phyloP scores from a whole-genome alignment of 2,113 vertebrate species.

The Chrysochloris asiatica region DNA sequence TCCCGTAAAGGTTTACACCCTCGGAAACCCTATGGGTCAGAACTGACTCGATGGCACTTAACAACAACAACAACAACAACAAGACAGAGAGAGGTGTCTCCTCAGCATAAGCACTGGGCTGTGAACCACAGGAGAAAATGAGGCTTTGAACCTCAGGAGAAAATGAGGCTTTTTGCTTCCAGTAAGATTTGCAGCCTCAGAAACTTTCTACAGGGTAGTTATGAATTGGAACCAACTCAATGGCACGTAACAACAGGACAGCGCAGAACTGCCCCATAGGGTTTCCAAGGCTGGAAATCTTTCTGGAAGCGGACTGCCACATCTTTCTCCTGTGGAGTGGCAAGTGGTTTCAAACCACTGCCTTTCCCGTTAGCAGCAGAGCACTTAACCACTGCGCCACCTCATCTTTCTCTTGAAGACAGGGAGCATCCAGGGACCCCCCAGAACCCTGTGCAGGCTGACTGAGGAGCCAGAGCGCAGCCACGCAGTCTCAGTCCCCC shows the following conservation, averaged over 20 bases:
- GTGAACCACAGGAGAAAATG: too few species aligned
- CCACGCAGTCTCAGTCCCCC: background rate
- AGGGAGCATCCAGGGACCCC: rapidly evolving
- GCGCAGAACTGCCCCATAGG: background rate
- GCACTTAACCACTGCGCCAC: background rate
- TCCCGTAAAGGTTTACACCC: too few species aligned
- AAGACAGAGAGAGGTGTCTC: too few species aligned
- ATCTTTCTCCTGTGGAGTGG: background rate
- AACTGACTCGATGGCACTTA: too few species aligned
- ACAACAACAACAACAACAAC: too few species aligned
- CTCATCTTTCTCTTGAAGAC: background rate
- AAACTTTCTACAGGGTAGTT: too few species aligned
- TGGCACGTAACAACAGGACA: background rate
- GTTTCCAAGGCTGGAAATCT: background rate
- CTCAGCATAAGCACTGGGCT: too few species aligned
- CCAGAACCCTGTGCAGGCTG: background rate
- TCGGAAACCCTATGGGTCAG: too few species aligned
- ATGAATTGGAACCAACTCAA: too few species aligned
- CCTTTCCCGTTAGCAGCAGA: background rate
- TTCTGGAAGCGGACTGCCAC: background rate
- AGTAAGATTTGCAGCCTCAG: too few species aligned
- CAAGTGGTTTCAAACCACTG: background rate
- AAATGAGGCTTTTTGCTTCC: too few species aligned
- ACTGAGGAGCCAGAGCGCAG: background rate
- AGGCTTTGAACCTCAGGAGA: too few species aligned